Conservation (phyloP, 2,888 invertebrate genomes). For the Brachynemurus nebulosus region DNA sequence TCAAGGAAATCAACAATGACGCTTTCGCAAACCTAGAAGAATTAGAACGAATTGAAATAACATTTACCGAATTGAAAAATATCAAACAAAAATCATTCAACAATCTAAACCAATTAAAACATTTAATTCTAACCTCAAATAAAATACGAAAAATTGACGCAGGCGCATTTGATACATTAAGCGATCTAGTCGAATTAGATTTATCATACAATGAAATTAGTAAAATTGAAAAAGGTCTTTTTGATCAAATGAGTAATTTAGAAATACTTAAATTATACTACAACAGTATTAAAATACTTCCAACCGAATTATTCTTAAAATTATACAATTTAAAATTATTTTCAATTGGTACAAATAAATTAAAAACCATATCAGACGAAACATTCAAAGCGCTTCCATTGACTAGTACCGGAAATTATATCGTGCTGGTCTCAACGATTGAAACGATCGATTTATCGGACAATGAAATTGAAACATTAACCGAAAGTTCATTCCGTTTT, state of each 20-base stretch:
- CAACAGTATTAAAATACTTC: constrained; percentile 11
- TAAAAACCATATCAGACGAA: neutral
- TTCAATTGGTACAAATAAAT: neutral
- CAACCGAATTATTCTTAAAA: neutral
- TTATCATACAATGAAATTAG: constrained; percentile 17
- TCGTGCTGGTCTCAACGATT: neutral
- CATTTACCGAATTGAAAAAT: neutral
- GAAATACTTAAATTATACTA: constrained; percentile 16
- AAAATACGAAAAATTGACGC: constrained; percentile 13
- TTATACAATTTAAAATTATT: neutral
- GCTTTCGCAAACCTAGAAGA: neutral
- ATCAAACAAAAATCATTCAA: neutral
- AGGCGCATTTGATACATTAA: constrained; percentile 13
- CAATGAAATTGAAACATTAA: neutral
- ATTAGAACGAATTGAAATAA: neutral
- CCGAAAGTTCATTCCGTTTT: neutral
- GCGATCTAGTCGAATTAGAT: constrained; percentile 15
- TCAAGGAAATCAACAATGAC: neutral
- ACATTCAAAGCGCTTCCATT: neutral
- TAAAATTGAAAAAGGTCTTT: constrained; percentile 15
- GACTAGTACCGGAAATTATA: neutral
- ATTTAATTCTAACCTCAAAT: neutral
- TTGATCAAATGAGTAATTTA: constrained; percentile 17
- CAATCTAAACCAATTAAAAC: neutral
- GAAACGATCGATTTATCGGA: neutral